Base-by-base conservation (phyloP, 2,888 invertebrate species). In the Leptopilina syphax region DNA sequence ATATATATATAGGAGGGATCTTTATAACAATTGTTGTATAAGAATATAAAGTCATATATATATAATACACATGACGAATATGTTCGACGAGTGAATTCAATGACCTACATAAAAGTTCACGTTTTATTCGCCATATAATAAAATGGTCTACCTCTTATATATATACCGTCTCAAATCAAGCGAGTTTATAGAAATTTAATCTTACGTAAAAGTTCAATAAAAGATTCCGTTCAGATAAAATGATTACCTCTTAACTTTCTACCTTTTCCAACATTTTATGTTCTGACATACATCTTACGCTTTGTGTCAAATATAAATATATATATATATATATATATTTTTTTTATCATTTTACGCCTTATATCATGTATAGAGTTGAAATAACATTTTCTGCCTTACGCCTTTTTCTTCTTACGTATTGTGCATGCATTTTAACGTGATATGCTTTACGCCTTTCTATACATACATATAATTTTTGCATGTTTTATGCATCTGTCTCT, bases 121-220 rank as follows among this genome's bases (percentile, higher is more conserved):
- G 47, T 24, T 50, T 44, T 68, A 47, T 50, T 44, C 44, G 44
- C 44, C 44, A 63, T 18, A 63, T 18, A 63, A 8, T 63, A 18
- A 18, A 63, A 63, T 63, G 63, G 9, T 63, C 18, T 63, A 63
- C 63, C 9, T 18, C 9, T 44, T 44, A 44, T 44, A 63, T 18
- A 24, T 63, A 18, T 63, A 60, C 13, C 18, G n/a, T 60, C 60
- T 13, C 60, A n/a, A 60, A 60, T 60, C 60, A 60, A 60, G 60
- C 60, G 13, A 60, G 18, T 60, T 60, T 60, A 60, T 13, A 60
- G 60, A 60, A 60, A 60, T 60, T n/a, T 63, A 63, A 63, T 63
- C 63, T 63, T 63, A 63, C 63, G 63, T 63, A 63, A 63, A 63
- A 63, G 50, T 18, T 63, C 63, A 63, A 63, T 24, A 63, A 63